phyloP scores from a whole-genome alignment of 2,888 invertebrate genomes.

The Ctena decussata region DNA sequence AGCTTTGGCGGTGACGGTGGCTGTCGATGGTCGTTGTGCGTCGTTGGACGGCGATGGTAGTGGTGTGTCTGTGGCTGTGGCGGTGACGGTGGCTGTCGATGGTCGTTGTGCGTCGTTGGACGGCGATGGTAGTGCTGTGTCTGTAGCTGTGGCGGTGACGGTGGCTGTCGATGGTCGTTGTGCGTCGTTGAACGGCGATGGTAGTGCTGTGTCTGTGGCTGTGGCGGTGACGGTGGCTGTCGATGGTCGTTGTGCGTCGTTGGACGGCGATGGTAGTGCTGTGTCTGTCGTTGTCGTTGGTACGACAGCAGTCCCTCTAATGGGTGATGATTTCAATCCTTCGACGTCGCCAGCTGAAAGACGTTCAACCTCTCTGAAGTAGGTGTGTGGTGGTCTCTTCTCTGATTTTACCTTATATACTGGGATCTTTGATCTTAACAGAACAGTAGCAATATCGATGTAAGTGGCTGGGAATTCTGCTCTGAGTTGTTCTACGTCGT shows the following conservation, averaged over 20 bases:
- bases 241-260: too few relatives aligned
- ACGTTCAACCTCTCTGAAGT: not conserved
- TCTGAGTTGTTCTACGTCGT: not conserved
- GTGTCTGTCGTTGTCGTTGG: not conserved
- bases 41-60: not conserved
- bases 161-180: too few relatives aligned
- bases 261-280: too few relatives aligned
- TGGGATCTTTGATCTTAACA: not conserved
- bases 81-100: too few relatives aligned
- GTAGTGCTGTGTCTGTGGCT: not conserved
- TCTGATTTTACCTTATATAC: not conserved
- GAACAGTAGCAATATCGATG: not conserved
- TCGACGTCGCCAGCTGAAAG: not conserved
- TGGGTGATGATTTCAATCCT: not conserved
- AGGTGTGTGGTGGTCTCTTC: not conserved
- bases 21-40: not conserved
- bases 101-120: too few relatives aligned
- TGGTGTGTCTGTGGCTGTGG: not conserved
- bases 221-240: too few relatives aligned
- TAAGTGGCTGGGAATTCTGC: not conserved
- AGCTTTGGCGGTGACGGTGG: not conserved
- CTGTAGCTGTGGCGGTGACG: not conserved
- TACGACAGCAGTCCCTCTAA: too few relatives aligned
- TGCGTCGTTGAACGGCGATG: too few relatives aligned
- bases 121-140: too few relatives aligned